phyloP scores from a whole-genome alignment of 2,888 invertebrate genomes.

The Dorcus parallelipipedus region DNA sequence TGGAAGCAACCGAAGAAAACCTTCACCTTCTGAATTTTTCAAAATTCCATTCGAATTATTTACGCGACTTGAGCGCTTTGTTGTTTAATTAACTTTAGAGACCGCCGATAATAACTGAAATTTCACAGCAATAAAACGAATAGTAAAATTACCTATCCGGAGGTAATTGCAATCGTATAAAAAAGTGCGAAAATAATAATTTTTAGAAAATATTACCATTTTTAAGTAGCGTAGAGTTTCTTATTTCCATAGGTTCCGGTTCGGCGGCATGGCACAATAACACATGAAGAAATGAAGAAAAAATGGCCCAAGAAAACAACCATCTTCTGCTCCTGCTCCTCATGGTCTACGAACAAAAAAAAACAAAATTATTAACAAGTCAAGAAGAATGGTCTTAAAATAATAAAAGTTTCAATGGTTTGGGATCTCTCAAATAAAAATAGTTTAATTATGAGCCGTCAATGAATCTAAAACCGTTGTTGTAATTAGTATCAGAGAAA shows the following conservation, averaged over 20 bases:
- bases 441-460: constrained; percentile 19
- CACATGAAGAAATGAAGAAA: constrained; percentile 27
- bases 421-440: constrained; percentile 7
- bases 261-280: constrained; percentile 27
- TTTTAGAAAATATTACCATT: constrained; percentile 5
- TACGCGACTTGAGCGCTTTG: no score
- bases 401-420: constrained; percentile 1
- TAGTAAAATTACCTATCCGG: no score
- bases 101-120: no score
- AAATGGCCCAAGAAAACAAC: constrained; percentile 36
- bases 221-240: background rate
- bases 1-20: no score
- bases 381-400: constrained; percentile 5
- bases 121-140: no score
- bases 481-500: constrained; percentile 26
- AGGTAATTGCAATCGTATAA: no score
- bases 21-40: no score
- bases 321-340: constrained; percentile 38
- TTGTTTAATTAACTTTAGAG: no score
- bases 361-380: constrained; percentile 10
- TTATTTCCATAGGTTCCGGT: constrained; percentile 13
- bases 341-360: constrained; percentile 37
- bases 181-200: no score
- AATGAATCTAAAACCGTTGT: constrained; percentile 19
- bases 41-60: no score